Evolutionary conservation across 2,113 vertebrate genomes (phyloP), one percentile per base, ranked within the genome.

Genomic region (Xyrauchen texanus): DNA sequence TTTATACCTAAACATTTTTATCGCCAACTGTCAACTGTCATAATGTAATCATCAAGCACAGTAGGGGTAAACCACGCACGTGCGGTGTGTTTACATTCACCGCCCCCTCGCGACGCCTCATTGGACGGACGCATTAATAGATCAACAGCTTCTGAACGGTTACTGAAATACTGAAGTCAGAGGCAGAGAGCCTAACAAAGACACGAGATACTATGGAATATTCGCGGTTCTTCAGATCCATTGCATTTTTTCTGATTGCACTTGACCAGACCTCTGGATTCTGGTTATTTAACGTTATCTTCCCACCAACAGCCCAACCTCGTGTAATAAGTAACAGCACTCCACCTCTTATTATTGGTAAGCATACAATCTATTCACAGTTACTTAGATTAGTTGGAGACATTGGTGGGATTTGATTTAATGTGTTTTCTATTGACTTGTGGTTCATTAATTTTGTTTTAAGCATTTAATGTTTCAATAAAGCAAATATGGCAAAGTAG

Each of bases 201-300:
- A n/a, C 6, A 15, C 47, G 60, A 66, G 55, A n/a, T 15, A 78
- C 9, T 5, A 84, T 86, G 85, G 69, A 10, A 6, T 69, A 8
- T 0, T 67, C 83, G 11, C 77, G 7, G 16, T 78, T 66, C 55
- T 84, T 72, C 44, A 15, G 12, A 77, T 89, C 55, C 70, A 64
- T 87, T 74, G 7, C 83, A 0, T 10, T 84, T 0, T 52, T 89
- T 49, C 69, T 91, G 9, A 82, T 92, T 55, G 81, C 79, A 7
- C 81, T 93, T 7, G 94, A 91, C 65, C 91, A 91, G 5, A 90
- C 87, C 4, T 21, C 90, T 2, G 90, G 88, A 2, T 95, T 96
- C 89, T 97, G 96, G 96, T 90, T 97, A 69, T 51, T 96, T 83
- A 93, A 97, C 82, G 91, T 97, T 21, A 90, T 97, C 60, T 97